These are phyloP conservation scores for Chloroceryle inda DNA, from an alignment of 2,797 vertebrate genomes.

Conservation along the genomic window DNA sequence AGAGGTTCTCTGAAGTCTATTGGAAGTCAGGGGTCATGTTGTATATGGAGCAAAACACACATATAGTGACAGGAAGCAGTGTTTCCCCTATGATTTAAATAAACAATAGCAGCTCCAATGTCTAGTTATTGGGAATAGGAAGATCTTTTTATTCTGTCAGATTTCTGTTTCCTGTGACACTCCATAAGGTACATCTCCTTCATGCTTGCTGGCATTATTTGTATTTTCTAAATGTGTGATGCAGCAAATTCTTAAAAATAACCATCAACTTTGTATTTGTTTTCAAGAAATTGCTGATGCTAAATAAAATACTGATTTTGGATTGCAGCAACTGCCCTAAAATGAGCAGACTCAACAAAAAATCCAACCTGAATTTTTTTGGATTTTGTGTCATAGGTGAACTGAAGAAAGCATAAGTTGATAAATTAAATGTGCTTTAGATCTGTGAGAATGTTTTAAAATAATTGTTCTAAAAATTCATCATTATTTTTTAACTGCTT, in stretches of 20 bases:
- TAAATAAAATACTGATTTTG: conserved; percentile 37
- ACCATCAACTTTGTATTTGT: conserved; percentile 25
- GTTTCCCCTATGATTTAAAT: not conserved
- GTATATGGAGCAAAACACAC: conserved; percentile 33
- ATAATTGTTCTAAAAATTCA: not conserved
- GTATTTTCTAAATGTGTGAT: conserved; percentile 46
- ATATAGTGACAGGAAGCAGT: conserved; percentile 50
- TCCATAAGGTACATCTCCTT: conserved; percentile 28
- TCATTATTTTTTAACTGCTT: not conserved
- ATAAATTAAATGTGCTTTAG: not conserved
- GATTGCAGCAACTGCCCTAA: not conserved
- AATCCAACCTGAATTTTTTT: not conserved
- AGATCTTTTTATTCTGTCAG: conserved; percentile 33
- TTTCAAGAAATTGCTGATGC: conserved; percentile 62
- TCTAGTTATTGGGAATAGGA: conserved; percentile 30
- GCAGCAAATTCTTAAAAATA: conserved; percentile 61
- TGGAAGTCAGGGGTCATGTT: conserved; percentile 33
- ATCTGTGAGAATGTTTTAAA: not conserved
- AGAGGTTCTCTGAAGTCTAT: not conserved
- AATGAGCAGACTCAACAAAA: conserved; percentile 2
- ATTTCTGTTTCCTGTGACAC: conserved; percentile 63
- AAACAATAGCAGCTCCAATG: conserved; percentile 28
- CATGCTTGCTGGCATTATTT: not conserved
- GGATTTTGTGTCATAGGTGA: conserved; percentile 41
- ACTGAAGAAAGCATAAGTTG: not conserved